phyloP scores from a whole-genome alignment of 2,888 invertebrate species.

The Molanna angustata region DNA sequence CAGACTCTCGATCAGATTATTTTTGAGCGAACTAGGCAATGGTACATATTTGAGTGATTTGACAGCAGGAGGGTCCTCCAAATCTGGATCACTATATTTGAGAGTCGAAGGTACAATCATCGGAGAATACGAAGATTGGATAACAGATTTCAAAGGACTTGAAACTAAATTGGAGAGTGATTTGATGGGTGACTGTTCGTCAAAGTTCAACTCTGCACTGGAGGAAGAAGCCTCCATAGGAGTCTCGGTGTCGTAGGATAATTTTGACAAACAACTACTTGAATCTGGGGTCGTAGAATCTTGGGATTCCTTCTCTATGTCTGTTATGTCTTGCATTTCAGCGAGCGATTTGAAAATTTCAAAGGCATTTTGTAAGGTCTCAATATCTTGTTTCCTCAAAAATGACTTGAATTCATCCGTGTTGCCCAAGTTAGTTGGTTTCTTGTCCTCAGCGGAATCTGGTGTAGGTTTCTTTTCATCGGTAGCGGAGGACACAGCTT shows the following conservation, averaged over 20 bases:
- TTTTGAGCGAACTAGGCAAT: conserved; percentile 30
- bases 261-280: conserved; percentile 35
- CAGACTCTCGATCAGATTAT: conserved; percentile 28
- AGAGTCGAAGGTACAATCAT: conserved; percentile 30
- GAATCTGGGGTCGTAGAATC: conserved; percentile 14
- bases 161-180: conserved; percentile 63
- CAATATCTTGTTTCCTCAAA: conserved; percentile 38
- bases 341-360: conserved; percentile 48
- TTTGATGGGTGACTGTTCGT: conserved; percentile 59
- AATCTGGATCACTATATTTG: conserved; percentile 15
- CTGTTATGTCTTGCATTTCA: conserved; percentile 40
- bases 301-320: conserved; percentile 23
- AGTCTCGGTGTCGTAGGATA: conserved; percentile 38
- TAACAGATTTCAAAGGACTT: conserved; percentile 48
- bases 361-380: conserved; percentile 51
- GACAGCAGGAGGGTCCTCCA: conserved; percentile 16
- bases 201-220: conserved; percentile 28
- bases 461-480: background rate
- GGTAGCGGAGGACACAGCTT: background rate
- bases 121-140: conserved; percentile 40
- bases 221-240: conserved; percentile 42
- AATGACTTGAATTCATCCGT: conserved; percentile 26
- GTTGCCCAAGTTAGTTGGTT: background rate
- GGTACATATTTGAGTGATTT: conserved; percentile 27
- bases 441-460: conserved; percentile 5